Evolutionary conservation across 2,888 invertebrate genomes (phyloP), one percentile per base, ranked within the genome.

Genomic region (Tachina lurida): DNA sequence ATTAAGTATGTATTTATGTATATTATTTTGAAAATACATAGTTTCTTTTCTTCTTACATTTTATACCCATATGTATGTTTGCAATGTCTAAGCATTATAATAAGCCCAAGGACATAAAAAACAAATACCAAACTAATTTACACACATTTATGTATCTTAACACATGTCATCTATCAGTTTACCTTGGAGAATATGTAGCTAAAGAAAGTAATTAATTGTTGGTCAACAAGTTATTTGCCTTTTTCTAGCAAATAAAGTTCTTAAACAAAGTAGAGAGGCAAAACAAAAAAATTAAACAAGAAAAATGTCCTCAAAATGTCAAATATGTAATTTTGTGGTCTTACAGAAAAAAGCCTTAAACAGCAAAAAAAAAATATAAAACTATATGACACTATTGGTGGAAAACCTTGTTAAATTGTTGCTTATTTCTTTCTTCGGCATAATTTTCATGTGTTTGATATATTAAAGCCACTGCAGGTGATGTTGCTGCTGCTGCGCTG

Each of bases 181-280:
- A 71, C 62, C 78, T 71, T 63, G 43, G 62, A 78, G 60, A 60
- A 70, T 10, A 31, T 31, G 2, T 31, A 71, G 63, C 62, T 79
- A 71, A 79, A 62, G 62, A 79, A 71, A 71, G 78, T 79, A 79
- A 71, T 71, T 71, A 79, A 54, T 17, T 62, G 5, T 68, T 52
- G 68, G 3, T 58, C 19, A 17, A 17, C 19, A 17, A 56, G n/a
- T 19, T 41, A 31, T 19, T 41, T 52, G 43, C 62, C n/a, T 54
- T 43, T n/a, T 31, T 65, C 10, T 39, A 17, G 17, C 43, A 67
- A 67, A 67, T 60, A 68, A 68, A 68, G 12, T 62, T 67, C 54
- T 58, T 22, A 43, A 71, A 43, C 39, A 71, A 47, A 73, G 45
- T n/a, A 71, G 17, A 63, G 7, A 10, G n/a, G 22, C 31, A 31